Evolutionary conservation across 2,797 vertebrate species (phyloP).

Genomic region (Pseudomugil tenellus): DNA sequence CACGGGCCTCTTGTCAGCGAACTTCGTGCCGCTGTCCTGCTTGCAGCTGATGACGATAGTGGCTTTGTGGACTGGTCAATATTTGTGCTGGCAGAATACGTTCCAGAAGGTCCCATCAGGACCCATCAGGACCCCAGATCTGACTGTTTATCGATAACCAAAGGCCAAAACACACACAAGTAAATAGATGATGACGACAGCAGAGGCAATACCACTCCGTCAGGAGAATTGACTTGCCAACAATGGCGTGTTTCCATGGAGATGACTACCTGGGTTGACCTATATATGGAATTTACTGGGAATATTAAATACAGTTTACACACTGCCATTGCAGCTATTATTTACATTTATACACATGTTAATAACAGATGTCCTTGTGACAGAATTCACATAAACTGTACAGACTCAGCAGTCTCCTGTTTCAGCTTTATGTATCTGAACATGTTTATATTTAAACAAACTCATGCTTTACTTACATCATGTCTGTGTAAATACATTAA

Average conservation of each 20-base stretch:
- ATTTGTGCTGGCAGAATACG: slow-evolving; percentile 59
- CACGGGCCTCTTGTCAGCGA: slow-evolving; percentile 22
- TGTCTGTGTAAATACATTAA: too few relatives aligned
- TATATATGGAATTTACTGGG: too few relatives aligned
- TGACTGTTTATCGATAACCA: slow-evolving; percentile 45
- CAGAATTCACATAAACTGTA: too few relatives aligned
- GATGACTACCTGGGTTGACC: neutral
- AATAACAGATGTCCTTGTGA: too few relatives aligned
- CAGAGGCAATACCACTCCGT: slow-evolving; percentile 25
- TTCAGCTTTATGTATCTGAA: too few relatives aligned
- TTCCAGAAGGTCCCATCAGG: slow-evolving; percentile 47
- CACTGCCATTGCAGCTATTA: too few relatives aligned
- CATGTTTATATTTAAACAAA: too few relatives aligned
- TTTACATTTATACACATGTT: too few relatives aligned
- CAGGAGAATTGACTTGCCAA: slow-evolving; percentile 21
- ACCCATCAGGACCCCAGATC: slow-evolving; percentile 36
- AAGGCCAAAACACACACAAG: slow-evolving; percentile 46
- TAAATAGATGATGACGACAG: slow-evolving; percentile 53
- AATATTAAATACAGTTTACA: neutral
- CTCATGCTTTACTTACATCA: too few relatives aligned
- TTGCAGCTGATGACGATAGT: slow-evolving; percentile 48
- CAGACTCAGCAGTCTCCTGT: too few relatives aligned
- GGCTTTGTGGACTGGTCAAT: slow-evolving; percentile 53
- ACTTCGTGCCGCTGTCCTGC: slow-evolving; percentile 68
- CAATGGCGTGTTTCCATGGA: neutral